Base-by-base conservation (phyloP, 2,797 vertebrate species). In the Leptatherina wallacei region DNA sequence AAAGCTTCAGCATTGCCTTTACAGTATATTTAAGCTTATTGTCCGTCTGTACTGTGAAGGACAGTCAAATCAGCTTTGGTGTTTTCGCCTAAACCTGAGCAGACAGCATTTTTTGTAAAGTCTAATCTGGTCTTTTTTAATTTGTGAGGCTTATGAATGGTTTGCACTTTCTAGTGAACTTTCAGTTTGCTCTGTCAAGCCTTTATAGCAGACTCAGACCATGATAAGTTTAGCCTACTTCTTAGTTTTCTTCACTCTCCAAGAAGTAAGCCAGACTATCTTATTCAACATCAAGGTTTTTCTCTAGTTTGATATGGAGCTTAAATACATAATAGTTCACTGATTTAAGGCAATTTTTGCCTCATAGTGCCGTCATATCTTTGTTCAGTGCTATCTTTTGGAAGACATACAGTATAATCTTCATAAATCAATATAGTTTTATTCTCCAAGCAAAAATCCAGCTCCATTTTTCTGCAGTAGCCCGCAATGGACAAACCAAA, bases 231-330 rank as follows among this genome's bases (percentile, higher is more conserved):
- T 12, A 38, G 10, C 36, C 12, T 38, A 12, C 12, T 38, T 38
- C 12, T 38, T 13, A 27, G 33, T 7, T 38, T 38, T 2, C 36
- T 38, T 12, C 12, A 38, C 10, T 38, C 2, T 38, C 36, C 36
- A 38, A 38, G 3, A 38, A 38, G 36, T 38, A 38, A 12, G 24
- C 2, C 3, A 33, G 20, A 3, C 30, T 0, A 0, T 0, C n/a
- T 36, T 0, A 0, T 9, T 20, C 24, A 13, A 13, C 2, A 38
- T 14, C 13, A 42, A 18, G 1, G 4, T 24, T 44, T 20, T 29
- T 10, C 27, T 20, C 24, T 8, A 62, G 18, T 49, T n/a, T 49
- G 20, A n/a, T 49, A 9, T 9, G 6, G 7, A 49, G 47, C 20
- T n/a, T 49, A 22, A 49, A 11, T 49, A 9, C n/a, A 9, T 22